Evolutionary conservation across 2,797 vertebrate genomes (phyloP).

Genomic region (Huso huso): DNA sequence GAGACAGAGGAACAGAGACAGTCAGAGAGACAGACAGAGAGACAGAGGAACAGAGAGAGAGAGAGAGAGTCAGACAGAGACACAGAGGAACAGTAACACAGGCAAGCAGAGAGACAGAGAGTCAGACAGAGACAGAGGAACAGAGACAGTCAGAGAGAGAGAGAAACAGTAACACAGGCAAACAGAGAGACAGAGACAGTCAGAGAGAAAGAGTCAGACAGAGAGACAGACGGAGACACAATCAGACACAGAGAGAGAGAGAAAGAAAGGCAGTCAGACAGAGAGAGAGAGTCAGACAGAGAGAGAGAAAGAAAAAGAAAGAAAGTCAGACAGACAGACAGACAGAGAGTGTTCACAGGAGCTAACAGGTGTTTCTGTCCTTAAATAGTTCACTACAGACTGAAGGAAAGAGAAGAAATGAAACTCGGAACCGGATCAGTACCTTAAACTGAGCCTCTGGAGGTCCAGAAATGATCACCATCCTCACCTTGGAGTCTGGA

Average conservation of each 20-base stretch:
- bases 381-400: no score
- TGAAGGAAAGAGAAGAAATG: no score
- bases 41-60: neutral
- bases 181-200: neutral
- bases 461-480: slow-evolving; percentile 88
- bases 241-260: no score
- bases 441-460: slow-evolving; percentile 96
- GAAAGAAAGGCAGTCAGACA: no score
- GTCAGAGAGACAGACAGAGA: neutral
- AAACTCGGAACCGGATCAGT: neutral
- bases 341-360: no score
- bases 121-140: neutral
- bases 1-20: neutral
- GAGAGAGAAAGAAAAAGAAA: no score
- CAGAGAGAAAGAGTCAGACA: neutral
- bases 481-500: slow-evolving; percentile 86
- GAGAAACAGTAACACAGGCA: neutral
- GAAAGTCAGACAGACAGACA: no score
- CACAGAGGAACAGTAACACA: neutral
- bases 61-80: neutral
- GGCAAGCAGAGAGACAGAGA: no score
- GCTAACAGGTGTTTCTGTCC: no score
- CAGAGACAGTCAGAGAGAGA: neutral
- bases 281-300: no score
- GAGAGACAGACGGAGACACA: neutral